phyloP scores from a whole-genome alignment of 2,797 vertebrate genomes.

The Schizopygopsis malacanthus region DNA sequence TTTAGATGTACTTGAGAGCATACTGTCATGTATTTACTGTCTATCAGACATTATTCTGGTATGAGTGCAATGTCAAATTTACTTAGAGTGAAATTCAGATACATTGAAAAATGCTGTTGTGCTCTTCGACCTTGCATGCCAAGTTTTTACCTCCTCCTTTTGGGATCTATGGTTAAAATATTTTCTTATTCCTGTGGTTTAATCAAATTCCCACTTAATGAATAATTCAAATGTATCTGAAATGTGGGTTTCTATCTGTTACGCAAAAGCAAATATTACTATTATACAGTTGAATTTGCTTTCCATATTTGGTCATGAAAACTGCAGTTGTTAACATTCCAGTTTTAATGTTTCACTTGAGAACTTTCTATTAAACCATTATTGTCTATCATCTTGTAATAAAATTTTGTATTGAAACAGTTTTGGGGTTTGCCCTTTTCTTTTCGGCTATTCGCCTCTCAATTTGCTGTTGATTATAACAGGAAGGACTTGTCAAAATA shows the following conservation, averaged over 20 bases:
- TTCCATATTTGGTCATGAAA: slow-evolving; percentile 46
- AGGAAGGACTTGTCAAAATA: too few relatives aligned
- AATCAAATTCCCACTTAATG: background rate
- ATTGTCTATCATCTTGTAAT: slow-evolving; percentile 76
- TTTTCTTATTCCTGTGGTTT: slow-evolving; percentile 9
- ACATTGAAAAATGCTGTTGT: slow-evolving; percentile 26
- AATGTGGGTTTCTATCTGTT: slow-evolving; percentile 7
- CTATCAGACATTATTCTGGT: slow-evolving; percentile 15
- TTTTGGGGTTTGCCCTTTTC: too few relatives aligned
- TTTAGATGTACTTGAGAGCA: slow-evolving; percentile 13
- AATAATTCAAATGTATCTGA: background rate
- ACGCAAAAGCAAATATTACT: background rate
- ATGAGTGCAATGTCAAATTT: slow-evolving; percentile 35
- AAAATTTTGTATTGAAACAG: slow-evolving; percentile 74
- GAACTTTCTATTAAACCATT: slow-evolving; percentile 71
- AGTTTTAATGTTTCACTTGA: slow-evolving; percentile 73
- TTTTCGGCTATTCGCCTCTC: too few relatives aligned
- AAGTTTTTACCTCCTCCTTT: slow-evolving; percentile 26
- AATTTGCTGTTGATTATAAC: too few relatives aligned
- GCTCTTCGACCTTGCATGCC: slow-evolving; percentile 27
- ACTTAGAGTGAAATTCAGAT: background rate
- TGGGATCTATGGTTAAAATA: background rate
- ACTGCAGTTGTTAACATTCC: slow-evolving; percentile 75
- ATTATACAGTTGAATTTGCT: background rate
- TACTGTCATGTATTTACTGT: slow-evolving; percentile 8